Base-by-base conservation (phyloP, 2,113 vertebrate genomes). In the Zosterops pallidus region DNA sequence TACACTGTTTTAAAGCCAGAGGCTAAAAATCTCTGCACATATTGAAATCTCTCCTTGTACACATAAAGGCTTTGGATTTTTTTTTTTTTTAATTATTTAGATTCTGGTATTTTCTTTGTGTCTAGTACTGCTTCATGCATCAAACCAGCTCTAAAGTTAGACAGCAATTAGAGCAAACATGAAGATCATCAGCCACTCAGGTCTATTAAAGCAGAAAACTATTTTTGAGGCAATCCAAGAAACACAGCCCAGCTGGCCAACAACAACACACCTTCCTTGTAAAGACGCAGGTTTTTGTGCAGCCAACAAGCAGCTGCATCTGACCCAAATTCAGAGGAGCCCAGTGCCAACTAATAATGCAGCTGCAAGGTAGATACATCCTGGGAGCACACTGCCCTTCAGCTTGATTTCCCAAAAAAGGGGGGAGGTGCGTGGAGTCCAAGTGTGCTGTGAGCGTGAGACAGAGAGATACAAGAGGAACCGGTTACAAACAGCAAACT, bases 221-320 rank as follows among this genome's bases (percentile, higher is more conserved):
- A 88, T 89, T 93, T 94, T 86, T 86, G 76, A 92, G 86, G 59
- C 80, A 89, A 39, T 94, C 95, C 95, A 96, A 96, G 86, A 93
- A 94, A 90, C 83, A 94, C 91, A 95, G 64, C 68, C 80, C 64
- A 41, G 80, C 46, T 14, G 0, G 80, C 91, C 95, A 97, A 94
- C 1, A 2, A 77, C 80, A 95, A 95, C 86, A 89, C 90, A 83
- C 82, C 94, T 93, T 93, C 89, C 89, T 93, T 8, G 0, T 94
- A 68, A 89, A 70, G 60, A 46, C 4, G 0, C 68, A 50, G 76
- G 80, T 7, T 86, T 91, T 9, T 41, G 71, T 89, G 80, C 80
- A 14, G 79, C 69, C 81, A 77, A 65, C 3, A 12, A 94, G 71
- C 91, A 96, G 95, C 92, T 95, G 92, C 88, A 29, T 74, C 56